Percentiles rank a stretch among this genome's conserved stretches.
phyloP scores from a whole-genome alignment of 2,888 invertebrate species.

The Hemithea aestivaria region DNA sequence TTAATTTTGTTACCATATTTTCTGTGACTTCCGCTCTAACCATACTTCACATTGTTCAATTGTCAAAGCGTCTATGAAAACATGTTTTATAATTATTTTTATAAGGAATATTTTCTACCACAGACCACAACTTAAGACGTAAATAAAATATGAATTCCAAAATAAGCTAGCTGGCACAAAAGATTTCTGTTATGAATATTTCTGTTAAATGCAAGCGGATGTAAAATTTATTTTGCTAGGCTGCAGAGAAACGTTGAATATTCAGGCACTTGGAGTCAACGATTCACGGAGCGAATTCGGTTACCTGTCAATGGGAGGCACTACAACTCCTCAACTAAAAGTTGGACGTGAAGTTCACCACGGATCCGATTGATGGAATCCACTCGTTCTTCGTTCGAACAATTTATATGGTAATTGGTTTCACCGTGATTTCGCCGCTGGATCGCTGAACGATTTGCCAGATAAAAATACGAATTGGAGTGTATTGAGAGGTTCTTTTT shows the following conservation, averaged over 20 bases:
- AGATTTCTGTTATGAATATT: conserved; percentile 9
- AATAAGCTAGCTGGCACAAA: not conserved
- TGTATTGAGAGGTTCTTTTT: not conserved
- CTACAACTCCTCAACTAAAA: conserved; percentile 39
- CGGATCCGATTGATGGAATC: conserved; percentile 34
- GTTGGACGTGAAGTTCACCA: conserved; percentile 29
- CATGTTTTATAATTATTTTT: too few species aligned
- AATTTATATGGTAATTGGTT: conserved; percentile 28
- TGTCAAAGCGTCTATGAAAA: too few species aligned
- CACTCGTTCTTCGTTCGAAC: conserved; percentile 21
- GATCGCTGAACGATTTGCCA: conserved; percentile 6
- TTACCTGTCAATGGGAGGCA: conserved; percentile 39
- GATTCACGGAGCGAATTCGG: conserved; percentile 34
- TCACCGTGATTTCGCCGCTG: too few species aligned
- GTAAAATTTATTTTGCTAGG: conserved; percentile 18
- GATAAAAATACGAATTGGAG: not conserved
- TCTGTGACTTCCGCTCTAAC: too few species aligned
- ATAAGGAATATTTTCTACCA: too few species aligned
- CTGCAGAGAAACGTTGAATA: conserved; percentile 36
- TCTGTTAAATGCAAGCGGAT: conserved; percentile 1
- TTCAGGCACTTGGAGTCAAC: conserved; percentile 36
- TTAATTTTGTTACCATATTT: too few species aligned
- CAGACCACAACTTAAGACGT: too few species aligned
- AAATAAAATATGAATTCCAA: too few species aligned
- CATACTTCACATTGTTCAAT: too few species aligned